Evolutionary conservation across 2,888 invertebrate species (phyloP).

Genomic region (Ochlodes sylvanus): DNA sequence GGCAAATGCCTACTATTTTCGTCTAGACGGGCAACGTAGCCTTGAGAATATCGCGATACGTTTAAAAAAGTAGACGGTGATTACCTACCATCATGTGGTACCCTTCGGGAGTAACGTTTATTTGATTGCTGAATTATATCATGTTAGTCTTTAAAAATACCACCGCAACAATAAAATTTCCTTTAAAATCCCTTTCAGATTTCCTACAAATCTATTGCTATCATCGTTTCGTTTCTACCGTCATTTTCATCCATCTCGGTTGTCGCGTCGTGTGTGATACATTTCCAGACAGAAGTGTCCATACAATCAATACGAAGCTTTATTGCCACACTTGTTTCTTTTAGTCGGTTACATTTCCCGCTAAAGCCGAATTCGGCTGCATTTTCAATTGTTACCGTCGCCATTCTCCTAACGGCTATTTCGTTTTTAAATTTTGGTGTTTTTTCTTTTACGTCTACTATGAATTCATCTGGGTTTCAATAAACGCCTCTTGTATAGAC

Average conservation of each 20-base stretch:
- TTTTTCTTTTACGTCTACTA: constrained; percentile 24
- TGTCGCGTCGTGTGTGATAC: constrained; percentile 26
- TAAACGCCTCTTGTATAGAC: constrained; percentile 9
- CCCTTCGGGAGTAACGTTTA: no score
- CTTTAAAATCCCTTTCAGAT: background rate
- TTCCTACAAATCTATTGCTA: constrained; percentile 37
- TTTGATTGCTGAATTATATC: no score
- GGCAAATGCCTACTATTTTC: no score
- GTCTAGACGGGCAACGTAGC: no score
- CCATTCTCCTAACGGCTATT: constrained; percentile 31
- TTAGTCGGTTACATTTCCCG: constrained; percentile 38
- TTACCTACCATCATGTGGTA: no score
- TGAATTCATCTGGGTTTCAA: constrained; percentile 20
- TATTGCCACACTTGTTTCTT: constrained; percentile 36
- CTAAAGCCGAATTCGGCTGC: constrained; percentile 34
- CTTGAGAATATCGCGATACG: no score
- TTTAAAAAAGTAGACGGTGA: no score
- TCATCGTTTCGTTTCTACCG: background rate
- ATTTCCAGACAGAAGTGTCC: constrained; percentile 34
- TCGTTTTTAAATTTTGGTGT: constrained; percentile 30
- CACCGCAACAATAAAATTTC: background rate
- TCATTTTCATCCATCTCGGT: constrained; percentile 27
- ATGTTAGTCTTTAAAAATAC: no score
- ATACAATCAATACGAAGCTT: constrained; percentile 37
- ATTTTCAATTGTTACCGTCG: constrained; percentile 37